Evolutionary conservation across 1,140 invertebrate species (phyloP), one percentile per base, ranked within the genome.

Genomic region (Anoplolepis gracilipes): DNA sequence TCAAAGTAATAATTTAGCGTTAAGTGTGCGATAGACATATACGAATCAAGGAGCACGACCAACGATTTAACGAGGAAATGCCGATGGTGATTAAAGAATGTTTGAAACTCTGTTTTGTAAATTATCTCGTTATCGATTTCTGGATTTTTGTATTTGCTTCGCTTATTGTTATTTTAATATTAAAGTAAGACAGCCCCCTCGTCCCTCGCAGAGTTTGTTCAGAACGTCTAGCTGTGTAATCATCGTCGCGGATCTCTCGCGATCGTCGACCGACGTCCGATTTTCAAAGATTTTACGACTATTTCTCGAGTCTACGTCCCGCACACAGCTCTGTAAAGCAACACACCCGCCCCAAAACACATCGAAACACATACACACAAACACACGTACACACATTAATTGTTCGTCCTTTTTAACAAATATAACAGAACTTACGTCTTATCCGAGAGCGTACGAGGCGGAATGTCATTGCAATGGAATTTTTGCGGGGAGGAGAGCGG

Each of bases 391-490:
- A 49, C 46, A 49, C 91, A 91, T 67, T 92, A 92, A 92, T 87
- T 92, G 92, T 92, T 92, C 91, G 92, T 92, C 92, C 92, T 92
- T 92, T 92, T 92, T 92, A 92, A 92, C 87, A 92, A 92, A 92
- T 92, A 92, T 92, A 92, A 91, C 91, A 92, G 79, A 92, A 92
- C 91, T 92, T 92, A 92, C 88, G 88, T 92, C 92, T 92, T 91
- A 91, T 59, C 59, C 62, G 59, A 39, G 62, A 70, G 57, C 79
- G 46, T 33, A 22, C 85, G 72, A 76, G 75, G 6, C 75, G 46
- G 79, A 49, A 84, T 59, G 85, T 49, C 61, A 67, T 16, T 67
- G 88, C 75, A 84, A 42, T 49, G 30, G n/a, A 57, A 39, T 28
- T 42, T 42, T 53, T 19, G 28, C n/a, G 30, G 16, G 11, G 62